Base-by-base conservation (phyloP, 1,140 invertebrate genomes). In the Achatina immaculata region DNA sequence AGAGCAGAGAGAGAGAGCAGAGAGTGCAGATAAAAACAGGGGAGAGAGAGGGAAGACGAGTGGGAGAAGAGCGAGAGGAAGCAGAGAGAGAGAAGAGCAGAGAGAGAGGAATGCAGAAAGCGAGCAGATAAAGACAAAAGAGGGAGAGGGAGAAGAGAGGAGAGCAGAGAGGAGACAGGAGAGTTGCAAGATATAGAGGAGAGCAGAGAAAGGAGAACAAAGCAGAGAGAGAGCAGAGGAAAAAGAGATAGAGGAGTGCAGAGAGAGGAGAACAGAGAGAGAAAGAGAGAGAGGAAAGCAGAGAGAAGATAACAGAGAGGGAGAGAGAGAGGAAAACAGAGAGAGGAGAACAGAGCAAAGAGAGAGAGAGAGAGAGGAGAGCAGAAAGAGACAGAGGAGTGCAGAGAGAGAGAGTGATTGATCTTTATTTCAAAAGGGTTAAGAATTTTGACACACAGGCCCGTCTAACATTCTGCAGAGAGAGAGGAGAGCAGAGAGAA, bases 21-120 rank as follows among this genome's bases (percentile, higher is more conserved):
- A 74, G 38, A 74, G 72, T 45, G 72, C n/a, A 42, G 43, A 42
- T n/a, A n/a, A n/a, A 74, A 42, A 74, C 34, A 74, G 72, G 45
- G 72, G 43, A 42, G 43, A 42, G 43, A 42, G 43, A 42, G 0
- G 42, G 43, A 42, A 45, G 42, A 45, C 24, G 43, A 42, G 21
- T 24, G 6, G 14, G 24, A 42, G 24, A 42, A 6, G n/a, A 14
- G 4, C 16, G 4, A 14, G 3, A 11, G 4, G 31, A 3, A 11
- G 42, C 16, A 74, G 24, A 3, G 24, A 48, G 6, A 48, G 1
- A 65, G 34, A 65, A 7, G 24, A 24, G 24, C n/a, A 65, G 62
- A 65, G 62, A 48, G 42, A 45, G 24, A 48, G 16, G 34, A 45
- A 48, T 16, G 45, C 38, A 48, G 72, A 1, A 19, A 74, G 72